Conservation (phyloP, 2,797 vertebrate genomes). For the Falco peregrinus region DNA sequence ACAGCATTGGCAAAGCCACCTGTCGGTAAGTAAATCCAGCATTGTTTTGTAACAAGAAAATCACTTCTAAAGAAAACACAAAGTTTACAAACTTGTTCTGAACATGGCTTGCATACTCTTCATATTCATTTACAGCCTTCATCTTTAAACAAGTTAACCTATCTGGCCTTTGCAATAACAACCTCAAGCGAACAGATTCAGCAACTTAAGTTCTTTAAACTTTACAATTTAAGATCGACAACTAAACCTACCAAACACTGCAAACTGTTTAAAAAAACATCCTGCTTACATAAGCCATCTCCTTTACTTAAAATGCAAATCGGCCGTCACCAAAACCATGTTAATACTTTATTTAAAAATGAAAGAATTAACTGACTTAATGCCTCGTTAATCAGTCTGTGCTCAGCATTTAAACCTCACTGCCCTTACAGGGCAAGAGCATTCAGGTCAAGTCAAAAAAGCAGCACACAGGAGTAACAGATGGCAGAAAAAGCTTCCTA, state of each 20-base stretch:
- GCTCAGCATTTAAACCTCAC: slow-evolving; percentile 12
- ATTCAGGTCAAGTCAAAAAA: slow-evolving; percentile 31
- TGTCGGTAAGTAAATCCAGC: not conserved
- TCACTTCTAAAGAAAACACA: not conserved
- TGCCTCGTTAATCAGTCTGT: not conserved
- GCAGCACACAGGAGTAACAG: not conserved
- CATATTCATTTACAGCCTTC: not conserved
- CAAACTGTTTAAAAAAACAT: not conserved
- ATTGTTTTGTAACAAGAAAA: not conserved
- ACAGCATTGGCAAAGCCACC: not conserved
- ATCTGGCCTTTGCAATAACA: not conserved
- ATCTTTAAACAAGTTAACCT: not conserved
- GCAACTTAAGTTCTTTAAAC: not conserved
- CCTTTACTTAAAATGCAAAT: not conserved
- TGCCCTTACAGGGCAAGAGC: not conserved
- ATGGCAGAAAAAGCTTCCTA: not conserved
- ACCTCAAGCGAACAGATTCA: not conserved
- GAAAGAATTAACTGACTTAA: slow-evolving; percentile 30
- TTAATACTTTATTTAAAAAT: slow-evolving; percentile 14
- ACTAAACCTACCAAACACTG: not conserved
- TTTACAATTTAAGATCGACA: not conserved
- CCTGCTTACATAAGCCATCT: not conserved
- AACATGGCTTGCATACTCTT: not conserved
- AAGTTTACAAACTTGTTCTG: not conserved
- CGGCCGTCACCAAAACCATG: not conserved